phyloP scores from a whole-genome alignment of 2,797 vertebrate genomes.

The Kryptopterus vitreolus region DNA sequence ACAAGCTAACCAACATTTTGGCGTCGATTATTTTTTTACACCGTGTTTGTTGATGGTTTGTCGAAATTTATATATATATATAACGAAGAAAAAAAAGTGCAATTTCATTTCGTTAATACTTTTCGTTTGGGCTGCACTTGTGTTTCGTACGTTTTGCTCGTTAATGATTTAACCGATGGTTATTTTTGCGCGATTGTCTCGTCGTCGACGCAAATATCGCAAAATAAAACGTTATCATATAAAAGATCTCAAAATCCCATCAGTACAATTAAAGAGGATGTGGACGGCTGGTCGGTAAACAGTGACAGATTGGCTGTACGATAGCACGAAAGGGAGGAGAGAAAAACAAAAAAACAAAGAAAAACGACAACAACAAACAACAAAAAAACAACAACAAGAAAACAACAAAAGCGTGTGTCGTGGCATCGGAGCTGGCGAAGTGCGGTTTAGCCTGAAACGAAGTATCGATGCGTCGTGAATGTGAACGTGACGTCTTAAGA shows the following conservation, averaged over 20 bases:
- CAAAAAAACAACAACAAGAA: too few relatives aligned
- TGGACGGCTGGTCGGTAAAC: constrained; percentile 37
- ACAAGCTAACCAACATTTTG: constrained; percentile 50
- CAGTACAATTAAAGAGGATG: constrained; percentile 36
- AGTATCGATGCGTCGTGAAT: constrained; percentile 18
- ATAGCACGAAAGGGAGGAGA: constrained; percentile 41
- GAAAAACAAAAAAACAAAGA: too few relatives aligned
- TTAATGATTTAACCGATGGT: constrained; percentile 55
- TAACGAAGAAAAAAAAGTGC: constrained; percentile 75
- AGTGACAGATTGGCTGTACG: constrained; percentile 48
- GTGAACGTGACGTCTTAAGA: neutral
- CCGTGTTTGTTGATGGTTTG: constrained; percentile 70
- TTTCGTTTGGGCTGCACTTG: constrained; percentile 72
- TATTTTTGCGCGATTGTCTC: constrained; percentile 64
- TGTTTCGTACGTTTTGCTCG: constrained; percentile 62
- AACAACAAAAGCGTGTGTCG: constrained; percentile 29
- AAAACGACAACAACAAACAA: too few relatives aligned
- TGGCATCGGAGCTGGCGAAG: constrained; percentile 29
- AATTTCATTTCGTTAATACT: constrained; percentile 76
- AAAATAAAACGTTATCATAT: too few relatives aligned
- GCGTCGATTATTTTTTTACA: constrained; percentile 45
- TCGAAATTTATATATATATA: neutral
- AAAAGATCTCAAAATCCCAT: constrained; percentile 44
- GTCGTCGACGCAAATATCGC: too few relatives aligned
- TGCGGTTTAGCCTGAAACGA: constrained; percentile 41